Percentiles rank a stretch among this genome's conserved stretches.
Conservation (phyloP, 2,113 vertebrate genomes). For the Ptyas mucosa region DNA sequence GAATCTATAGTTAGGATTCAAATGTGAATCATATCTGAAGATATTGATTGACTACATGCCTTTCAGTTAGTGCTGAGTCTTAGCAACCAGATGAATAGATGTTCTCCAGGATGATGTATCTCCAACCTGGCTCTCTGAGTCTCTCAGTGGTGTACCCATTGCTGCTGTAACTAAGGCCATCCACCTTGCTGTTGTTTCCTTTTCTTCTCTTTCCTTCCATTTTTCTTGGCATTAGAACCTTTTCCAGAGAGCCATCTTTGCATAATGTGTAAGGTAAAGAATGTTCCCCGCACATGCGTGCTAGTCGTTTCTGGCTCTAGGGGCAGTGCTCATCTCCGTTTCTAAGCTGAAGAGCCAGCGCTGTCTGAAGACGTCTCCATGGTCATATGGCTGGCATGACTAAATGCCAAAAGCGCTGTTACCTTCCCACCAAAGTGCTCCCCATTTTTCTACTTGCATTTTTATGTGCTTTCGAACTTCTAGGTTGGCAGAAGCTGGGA, state of each 20-base stretch:
- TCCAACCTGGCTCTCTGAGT: neutral
- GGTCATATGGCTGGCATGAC: too few relatives aligned
- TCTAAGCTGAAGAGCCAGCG: too few relatives aligned
- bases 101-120: neutral
- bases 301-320: too few relatives aligned
- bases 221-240: neutral
- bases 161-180: neutral
- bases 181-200: neutral
- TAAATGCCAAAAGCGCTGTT: too few relatives aligned
- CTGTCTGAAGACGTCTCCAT: too few relatives aligned
- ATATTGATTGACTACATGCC: neutral
- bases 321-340: too few relatives aligned
- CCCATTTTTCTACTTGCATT: too few relatives aligned
- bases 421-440: too few relatives aligned
- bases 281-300: too few relatives aligned
- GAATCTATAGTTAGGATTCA: neutral
- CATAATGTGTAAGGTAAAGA: neutral
- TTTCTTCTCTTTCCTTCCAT: neutral
- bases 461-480: too few relatives aligned
- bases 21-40: neutral
- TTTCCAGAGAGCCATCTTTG: neutral
- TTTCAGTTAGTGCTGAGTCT: neutral
- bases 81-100: neutral
- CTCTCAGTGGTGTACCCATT: neutral
- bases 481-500: too few relatives aligned